Percentiles rank a stretch among this genome's conserved stretches.
Conservation (phyloP, 2,888 invertebrate genomes). For the Volucella inflata region DNA sequence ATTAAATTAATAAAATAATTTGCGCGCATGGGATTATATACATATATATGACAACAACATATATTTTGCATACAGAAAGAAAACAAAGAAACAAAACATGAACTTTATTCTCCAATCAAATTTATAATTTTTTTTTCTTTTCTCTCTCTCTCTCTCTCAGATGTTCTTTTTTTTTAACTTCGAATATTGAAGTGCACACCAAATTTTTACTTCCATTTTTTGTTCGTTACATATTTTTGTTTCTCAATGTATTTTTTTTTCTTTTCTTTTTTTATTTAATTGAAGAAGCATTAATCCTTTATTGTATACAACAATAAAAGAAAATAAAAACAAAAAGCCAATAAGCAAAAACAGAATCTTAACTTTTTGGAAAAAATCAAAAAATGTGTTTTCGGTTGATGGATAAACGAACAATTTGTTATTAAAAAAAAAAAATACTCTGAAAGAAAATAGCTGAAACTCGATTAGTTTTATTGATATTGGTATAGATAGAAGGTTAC, state of each 20-base stretch:
- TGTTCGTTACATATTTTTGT: conserved; percentile 33
- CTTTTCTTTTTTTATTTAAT: conserved; percentile 17
- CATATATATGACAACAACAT: conserved; percentile 37
- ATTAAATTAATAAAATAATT: conserved; percentile 69
- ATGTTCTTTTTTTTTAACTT: conserved; percentile 16
- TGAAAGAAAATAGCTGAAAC: no score
- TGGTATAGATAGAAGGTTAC: no score
- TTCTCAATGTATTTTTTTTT: conserved; percentile 48
- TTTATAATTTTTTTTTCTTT: conserved; percentile 35
- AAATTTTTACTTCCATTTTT: conserved; percentile 30
- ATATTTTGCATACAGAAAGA: conserved; percentile 63
- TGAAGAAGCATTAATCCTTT: conserved; percentile 39
- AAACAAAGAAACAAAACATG: conserved; percentile 41
- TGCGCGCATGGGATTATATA: conserved; percentile 68
- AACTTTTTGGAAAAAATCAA: conserved; percentile 2
- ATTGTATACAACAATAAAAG: conserved; percentile 39
- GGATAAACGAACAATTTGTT: no score
- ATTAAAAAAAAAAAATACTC: no score
- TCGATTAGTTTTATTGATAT: no score
- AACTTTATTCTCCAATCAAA: conserved; percentile 58
- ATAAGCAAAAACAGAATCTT: conserved; percentile 45
- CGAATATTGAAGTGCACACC: conserved; percentile 29
- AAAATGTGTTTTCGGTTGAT: conserved; percentile 29
- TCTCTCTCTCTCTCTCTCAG: conserved; percentile 22
- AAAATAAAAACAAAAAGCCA: conserved; percentile 42